These are phyloP conservation scores for Eristalis pertinax DNA, from an alignment of 2,888 invertebrate genomes.

Conservation along the genomic window DNA sequence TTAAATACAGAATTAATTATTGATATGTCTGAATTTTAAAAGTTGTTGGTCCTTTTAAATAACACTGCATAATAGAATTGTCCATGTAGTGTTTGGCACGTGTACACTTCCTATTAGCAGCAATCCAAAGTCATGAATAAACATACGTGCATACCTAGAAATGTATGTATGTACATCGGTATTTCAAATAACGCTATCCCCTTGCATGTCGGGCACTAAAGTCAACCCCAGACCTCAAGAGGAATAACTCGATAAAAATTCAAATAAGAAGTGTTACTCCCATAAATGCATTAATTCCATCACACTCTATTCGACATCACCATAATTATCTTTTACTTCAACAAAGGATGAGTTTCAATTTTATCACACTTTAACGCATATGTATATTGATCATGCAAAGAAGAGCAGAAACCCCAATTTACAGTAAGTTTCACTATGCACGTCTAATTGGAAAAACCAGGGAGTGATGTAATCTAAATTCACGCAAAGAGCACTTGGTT, in stretches of 20 bases:
- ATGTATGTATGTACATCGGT: neutral
- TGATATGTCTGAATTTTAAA: neutral
- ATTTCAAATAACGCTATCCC: neutral
- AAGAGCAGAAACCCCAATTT: constrained; percentile 54
- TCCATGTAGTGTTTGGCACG: neutral
- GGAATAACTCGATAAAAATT: constrained; percentile 11
- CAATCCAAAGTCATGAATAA: neutral
- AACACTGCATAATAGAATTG: neutral
- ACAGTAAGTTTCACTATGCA: constrained; percentile 51
- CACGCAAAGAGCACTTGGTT: constrained; percentile 66
- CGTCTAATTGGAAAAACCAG: constrained; percentile 70
- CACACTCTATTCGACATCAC: constrained; percentile 61
- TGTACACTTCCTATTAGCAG: too few species aligned
- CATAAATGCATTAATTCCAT: constrained; percentile 59
- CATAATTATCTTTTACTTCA: constrained; percentile 70
- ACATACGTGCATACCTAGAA: too few species aligned
- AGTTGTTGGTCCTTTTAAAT: neutral
- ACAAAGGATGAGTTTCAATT: constrained; percentile 58
- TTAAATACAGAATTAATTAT: neutral
- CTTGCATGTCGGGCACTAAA: constrained; percentile 49
- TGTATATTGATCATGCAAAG: constrained; percentile 10
- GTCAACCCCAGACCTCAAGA: constrained; percentile 17
- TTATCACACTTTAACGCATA: constrained; percentile 62
- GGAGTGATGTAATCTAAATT: constrained; percentile 58
- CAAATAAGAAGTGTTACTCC: constrained; percentile 19